Evolutionary conservation across 2,113 vertebrate genomes (phyloP).

Genomic region (Sceloporus undulatus): DNA sequence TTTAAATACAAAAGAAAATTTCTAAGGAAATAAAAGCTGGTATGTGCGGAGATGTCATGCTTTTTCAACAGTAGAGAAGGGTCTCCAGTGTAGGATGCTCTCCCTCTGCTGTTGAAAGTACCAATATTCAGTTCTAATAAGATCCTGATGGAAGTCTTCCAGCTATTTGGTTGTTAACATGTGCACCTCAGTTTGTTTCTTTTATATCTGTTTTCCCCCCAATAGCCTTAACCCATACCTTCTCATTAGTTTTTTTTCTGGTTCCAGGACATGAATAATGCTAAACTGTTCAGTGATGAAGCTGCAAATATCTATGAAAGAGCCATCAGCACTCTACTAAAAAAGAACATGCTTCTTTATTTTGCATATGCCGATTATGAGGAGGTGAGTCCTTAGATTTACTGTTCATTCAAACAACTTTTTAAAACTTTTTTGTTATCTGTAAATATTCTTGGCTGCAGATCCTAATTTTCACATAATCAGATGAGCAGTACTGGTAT

Average conservation of each 20-base stretch:
- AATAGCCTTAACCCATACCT: conserved; percentile 48
- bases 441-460: conserved; percentile 33
- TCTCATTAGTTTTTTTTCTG: conserved; percentile 44
- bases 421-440: not conserved
- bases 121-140: not conserved
- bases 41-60: not conserved
- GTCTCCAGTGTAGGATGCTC: too few relatives aligned
- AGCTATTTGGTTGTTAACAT: not conserved
- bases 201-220: not conserved
- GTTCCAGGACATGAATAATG: conserved; percentile 98
- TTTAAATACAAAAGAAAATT: not conserved
- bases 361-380: conserved; percentile 99
- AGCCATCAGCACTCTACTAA: conserved; percentile 96
- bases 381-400: conserved; percentile 84
- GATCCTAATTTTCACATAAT: not conserved
- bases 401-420: not conserved
- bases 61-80: not conserved
- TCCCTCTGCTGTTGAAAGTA: too few relatives aligned
- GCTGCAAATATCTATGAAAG: conserved; percentile 99
- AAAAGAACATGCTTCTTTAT: conserved; percentile 99
- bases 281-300: conserved; percentile 98
- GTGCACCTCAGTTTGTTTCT: not conserved
- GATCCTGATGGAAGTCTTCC: not conserved
- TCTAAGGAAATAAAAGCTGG: not conserved
- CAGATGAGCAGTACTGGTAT: conserved; percentile 2